phyloP scores from a whole-genome alignment of 1,140 invertebrate species.

The Acromyrmex heyeri region DNA sequence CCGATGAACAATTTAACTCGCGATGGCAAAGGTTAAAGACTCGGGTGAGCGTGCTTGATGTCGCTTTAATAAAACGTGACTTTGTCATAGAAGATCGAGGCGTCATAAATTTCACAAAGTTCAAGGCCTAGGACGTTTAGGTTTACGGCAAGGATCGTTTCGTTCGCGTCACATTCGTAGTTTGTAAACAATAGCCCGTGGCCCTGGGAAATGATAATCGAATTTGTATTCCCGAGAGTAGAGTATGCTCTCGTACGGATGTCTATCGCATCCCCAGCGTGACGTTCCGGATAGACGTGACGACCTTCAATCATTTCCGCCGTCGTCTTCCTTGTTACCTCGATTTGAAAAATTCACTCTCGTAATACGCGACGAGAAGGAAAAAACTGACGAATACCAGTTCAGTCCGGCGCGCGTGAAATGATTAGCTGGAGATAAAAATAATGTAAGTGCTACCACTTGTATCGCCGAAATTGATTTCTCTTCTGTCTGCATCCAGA shows the following conservation, averaged over 20 bases:
- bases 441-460: conserved; percentile 3
- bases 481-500: neutral
- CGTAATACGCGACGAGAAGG: neutral
- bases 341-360: neutral
- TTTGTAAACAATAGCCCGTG: neutral
- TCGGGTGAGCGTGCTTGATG: neutral
- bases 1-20: conserved; percentile 31
- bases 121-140: conserved; percentile 7
- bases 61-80: conserved; percentile 28
- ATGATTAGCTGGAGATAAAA: conserved; percentile 44
- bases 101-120: conserved; percentile 27
- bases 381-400: neutral
- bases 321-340: neutral
- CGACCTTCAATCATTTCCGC: neutral
- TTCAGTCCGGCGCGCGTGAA: neutral
- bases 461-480: conserved; percentile 10
- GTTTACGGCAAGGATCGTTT: neutral
- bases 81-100: neutral
- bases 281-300: neutral
- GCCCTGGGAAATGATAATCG: conserved; percentile 24
- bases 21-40: conserved; percentile 36
- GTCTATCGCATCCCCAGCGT: neutral
- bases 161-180: neutral
- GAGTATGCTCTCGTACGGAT: neutral
- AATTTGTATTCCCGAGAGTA: conserved; percentile 19